Evolutionary conservation across 2,113 vertebrate species (phyloP).

Genomic region (Saccopteryx bilineata): DNA sequence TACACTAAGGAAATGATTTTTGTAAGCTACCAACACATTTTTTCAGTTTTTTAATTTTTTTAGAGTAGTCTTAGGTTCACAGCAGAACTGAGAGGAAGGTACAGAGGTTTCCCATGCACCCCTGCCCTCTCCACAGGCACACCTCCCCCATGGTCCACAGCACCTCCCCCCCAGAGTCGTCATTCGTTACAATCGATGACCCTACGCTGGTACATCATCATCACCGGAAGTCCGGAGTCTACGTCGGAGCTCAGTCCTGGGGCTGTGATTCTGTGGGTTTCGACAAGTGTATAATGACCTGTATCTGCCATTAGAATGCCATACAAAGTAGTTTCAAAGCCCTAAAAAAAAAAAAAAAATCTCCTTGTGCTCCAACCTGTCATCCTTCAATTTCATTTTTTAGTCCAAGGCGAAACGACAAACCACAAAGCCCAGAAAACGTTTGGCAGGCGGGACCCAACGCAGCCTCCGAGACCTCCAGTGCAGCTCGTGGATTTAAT

Average conservation of each 20-base stretch:
- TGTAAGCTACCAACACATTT: slow-evolving; percentile 23
- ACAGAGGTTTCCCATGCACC: background rate
- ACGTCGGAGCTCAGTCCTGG: background rate
- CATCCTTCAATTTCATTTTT: background rate
- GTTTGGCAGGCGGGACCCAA: background rate
- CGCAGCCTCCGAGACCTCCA: background rate
- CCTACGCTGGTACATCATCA: no score
- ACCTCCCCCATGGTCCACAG: background rate
- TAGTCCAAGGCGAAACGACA: slow-evolving; percentile 48
- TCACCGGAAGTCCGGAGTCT: background rate
- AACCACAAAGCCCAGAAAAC: background rate
- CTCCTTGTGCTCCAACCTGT: background rate
- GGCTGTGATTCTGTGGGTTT: background rate
- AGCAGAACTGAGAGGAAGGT: background rate
- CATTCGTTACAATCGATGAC: background rate
- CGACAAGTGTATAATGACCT: background rate
- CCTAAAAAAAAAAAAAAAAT: background rate
- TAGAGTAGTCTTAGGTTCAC: background rate
- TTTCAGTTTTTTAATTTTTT: background rate
- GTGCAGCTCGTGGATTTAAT: background rate
- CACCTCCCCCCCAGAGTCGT: no score
- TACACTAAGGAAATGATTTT: slow-evolving; percentile 9
- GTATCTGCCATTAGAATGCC: background rate
- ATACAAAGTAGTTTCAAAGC: background rate
- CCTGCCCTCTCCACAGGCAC: background rate